phyloP scores from a whole-genome alignment of 2,113 vertebrate species.

The Microtus ochrogaster region DNA sequence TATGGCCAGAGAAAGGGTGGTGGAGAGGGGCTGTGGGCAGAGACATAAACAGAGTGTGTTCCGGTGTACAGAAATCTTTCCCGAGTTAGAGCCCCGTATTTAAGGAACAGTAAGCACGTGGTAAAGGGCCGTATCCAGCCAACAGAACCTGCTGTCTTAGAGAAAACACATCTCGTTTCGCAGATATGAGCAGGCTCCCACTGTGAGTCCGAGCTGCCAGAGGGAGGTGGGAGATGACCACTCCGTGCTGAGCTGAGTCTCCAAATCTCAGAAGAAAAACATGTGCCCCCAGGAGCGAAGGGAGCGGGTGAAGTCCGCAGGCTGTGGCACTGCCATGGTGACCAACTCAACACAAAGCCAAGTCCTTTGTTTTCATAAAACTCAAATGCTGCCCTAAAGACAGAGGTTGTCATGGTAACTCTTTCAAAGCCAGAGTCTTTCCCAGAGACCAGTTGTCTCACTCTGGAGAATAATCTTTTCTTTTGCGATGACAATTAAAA shows the following conservation, averaged over 20 bases:
- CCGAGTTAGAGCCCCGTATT: background rate
- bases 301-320: accelerated
- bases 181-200: background rate
- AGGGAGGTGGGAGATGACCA: background rate
- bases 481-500: slow-evolving; percentile 89
- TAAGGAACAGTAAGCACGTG: background rate
- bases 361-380: slow-evolving; percentile 30
- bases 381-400: slow-evolving; percentile 89
- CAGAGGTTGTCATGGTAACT: slow-evolving; percentile 92
- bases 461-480: slow-evolving; percentile 93
- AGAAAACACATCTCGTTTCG: background rate
- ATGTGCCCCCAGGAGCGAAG: background rate
- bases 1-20: background rate
- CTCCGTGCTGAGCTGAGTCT: background rate
- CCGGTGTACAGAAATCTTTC: background rate
- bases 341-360: slow-evolving; percentile 57
- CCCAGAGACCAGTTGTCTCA: slow-evolving; percentile 94
- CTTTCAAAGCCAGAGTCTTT: slow-evolving; percentile 92
- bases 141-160: background rate
- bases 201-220: background rate
- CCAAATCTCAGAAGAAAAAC: background rate
- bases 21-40: too few relatives aligned
- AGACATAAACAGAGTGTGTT: background rate
- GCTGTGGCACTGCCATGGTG: slow-evolving; percentile 16
- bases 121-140: background rate